phyloP scores from a whole-genome alignment of 2,888 invertebrate genomes.

The Trichogramma dendrolimi region DNA sequence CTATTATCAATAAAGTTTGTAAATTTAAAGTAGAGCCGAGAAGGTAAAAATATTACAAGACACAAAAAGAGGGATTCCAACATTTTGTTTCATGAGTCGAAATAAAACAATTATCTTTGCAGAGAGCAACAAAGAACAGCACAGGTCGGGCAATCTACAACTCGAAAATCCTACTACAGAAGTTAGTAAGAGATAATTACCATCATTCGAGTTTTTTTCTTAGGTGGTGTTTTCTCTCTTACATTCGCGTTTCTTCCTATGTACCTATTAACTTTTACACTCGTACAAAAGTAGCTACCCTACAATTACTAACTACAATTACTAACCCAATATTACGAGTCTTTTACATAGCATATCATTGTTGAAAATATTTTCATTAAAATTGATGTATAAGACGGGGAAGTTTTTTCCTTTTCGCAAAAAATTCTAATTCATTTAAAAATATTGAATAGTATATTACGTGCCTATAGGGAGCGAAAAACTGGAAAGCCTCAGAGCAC shows the following conservation, averaged over 20 bases:
- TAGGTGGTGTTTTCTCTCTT: neutral
- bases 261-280: neutral
- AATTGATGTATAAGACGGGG: no score
- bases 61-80: no score
- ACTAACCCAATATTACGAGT: neutral
- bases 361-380: no score
- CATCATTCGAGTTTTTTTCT: slow-evolving; percentile 33
- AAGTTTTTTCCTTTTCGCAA: no score
- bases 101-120: slow-evolving; percentile 33
- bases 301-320: neutral
- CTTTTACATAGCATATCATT: no score
- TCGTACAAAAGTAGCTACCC: neutral
- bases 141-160: slow-evolving; percentile 30
- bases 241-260: neutral
- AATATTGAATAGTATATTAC: no score
- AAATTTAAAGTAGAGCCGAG: no score
- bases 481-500: no score
- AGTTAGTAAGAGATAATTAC: slow-evolving; percentile 37
- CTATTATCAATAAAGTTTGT: no score
- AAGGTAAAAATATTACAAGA: no score
- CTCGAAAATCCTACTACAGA: slow-evolving; percentile 31
- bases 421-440: no score
- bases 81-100: neutral
- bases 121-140: slow-evolving; percentile 1
- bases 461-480: no score